These are phyloP conservation scores for Ambastaia sidthimunki DNA, from an alignment of 2,797 vertebrate genomes.

Conservation along the genomic window DNA sequence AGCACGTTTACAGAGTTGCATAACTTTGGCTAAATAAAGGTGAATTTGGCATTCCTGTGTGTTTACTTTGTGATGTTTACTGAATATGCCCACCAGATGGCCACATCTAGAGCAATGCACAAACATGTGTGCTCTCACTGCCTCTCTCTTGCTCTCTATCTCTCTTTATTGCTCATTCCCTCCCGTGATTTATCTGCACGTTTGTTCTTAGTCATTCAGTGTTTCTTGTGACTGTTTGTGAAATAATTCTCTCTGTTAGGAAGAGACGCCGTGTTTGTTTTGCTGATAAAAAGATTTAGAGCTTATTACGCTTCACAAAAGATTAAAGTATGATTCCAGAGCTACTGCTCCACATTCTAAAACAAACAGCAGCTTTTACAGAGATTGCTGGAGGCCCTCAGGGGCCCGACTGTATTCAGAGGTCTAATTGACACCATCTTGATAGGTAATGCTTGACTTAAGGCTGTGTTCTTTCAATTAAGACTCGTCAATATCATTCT, in stretches of 20 bases:
- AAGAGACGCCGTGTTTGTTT: conserved; percentile 22
- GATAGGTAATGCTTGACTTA: conserved; percentile 74
- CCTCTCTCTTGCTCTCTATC: not conserved
- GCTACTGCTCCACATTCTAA: conserved; percentile 37
- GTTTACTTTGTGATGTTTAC: conserved; percentile 46
- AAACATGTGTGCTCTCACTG: conserved; percentile 5
- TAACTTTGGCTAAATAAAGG: conserved; percentile 68
- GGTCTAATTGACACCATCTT: conserved; percentile 78
- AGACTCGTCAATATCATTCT: conserved; percentile 39
- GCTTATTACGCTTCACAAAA: conserved; percentile 33
- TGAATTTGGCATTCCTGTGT: conserved; percentile 37
- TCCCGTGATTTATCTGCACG: not conserved
- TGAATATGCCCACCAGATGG: conserved; percentile 54
- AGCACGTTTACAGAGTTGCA: conserved; percentile 60
- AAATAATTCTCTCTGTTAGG: conserved; percentile 22
- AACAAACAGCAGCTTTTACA: conserved; percentile 49
- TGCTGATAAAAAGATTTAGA: conserved; percentile 38
- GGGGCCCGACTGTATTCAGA: conserved; percentile 68
- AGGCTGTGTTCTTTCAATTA: conserved; percentile 77
- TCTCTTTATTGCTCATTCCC: not conserved
- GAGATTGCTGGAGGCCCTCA: conserved; percentile 41
- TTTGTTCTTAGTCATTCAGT: conserved; percentile 16
- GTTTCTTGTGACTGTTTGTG: not conserved
- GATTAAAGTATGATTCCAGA: conserved; percentile 35
- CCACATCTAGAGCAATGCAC: conserved; percentile 39